These are phyloP conservation scores for Diadema setosum DNA, from an alignment of 35 echinoderm and acorn worm genomes.

Conservation along the genomic window DNA sequence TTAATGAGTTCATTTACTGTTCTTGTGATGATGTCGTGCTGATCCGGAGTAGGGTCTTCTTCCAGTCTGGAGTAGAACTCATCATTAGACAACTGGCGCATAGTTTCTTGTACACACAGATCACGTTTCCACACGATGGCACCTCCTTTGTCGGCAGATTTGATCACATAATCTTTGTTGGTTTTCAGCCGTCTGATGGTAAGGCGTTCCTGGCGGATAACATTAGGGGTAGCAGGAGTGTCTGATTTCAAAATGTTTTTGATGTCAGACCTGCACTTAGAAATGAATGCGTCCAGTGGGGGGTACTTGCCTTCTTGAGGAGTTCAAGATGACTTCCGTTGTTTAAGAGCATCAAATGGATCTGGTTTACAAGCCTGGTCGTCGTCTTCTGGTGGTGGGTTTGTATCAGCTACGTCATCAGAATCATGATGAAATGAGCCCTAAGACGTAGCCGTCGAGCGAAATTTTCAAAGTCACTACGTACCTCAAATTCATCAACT, in stretches of 20 bases:
- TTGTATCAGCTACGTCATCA: not conserved
- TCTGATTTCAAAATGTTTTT: not conserved
- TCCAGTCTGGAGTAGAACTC: not conserved
- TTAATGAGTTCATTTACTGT: slow-evolving; percentile 17
- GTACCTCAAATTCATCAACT: not conserved
- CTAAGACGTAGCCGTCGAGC: not conserved
- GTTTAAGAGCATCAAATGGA: not conserved
- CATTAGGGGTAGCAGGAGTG: not conserved
- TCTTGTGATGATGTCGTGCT: not conserved
- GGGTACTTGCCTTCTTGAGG: not conserved
- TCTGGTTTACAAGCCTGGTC: not conserved
- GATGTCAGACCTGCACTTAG: not conserved
- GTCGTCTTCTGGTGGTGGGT: too few relatives aligned
- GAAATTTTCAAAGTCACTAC: not conserved
- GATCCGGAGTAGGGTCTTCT: not conserved
- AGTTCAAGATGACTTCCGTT: not conserved
- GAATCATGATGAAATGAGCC: not conserved
- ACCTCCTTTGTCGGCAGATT: slow-evolving; percentile 19
- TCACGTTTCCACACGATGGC: slow-evolving; percentile 24
- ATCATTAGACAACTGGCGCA: not conserved
- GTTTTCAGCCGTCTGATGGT: not conserved
- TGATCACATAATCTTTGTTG: not conserved
- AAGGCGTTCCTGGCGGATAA: not conserved
- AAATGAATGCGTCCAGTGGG: not conserved
- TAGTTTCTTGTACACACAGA: not conserved